Evolutionary conservation across 2,888 invertebrate genomes (phyloP).

Genomic region (Neocrepidodera transversa): DNA sequence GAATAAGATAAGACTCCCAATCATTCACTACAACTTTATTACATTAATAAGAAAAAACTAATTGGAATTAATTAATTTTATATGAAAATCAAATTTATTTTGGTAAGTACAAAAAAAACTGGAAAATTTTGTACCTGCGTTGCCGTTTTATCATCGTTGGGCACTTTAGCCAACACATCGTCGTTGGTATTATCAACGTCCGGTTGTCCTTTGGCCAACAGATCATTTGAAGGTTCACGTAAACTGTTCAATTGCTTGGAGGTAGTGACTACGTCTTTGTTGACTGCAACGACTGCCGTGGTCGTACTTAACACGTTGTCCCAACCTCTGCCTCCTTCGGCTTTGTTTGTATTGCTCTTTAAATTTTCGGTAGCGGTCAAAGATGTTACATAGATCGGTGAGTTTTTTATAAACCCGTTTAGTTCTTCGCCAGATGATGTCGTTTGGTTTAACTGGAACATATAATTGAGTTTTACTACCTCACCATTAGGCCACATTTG

Average conservation of each 20-base stretch:
- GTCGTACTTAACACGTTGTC: conserved; percentile 58
- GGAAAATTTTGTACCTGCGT: conserved; percentile 31
- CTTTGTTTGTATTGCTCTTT: conserved; percentile 64
- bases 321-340: conserved; percentile 50
- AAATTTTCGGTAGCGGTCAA: conserved; percentile 66
- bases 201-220: conserved; percentile 45
- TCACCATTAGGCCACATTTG: too few relatives aligned
- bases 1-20: too few relatives aligned
- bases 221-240: conserved; percentile 39
- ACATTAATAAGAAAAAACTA: too few relatives aligned
- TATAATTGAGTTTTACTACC: too few relatives aligned
- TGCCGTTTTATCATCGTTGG: conserved; percentile 51
- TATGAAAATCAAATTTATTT: too few relatives aligned
- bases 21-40: too few relatives aligned
- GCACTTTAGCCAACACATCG: conserved; percentile 40
- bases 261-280: conserved; percentile 57
- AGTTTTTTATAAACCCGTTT: conserved; percentile 83
- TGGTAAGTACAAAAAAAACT: too few relatives aligned
- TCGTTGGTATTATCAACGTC: conserved; percentile 38
- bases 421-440: conserved; percentile 67
- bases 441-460: conserved; percentile 70
- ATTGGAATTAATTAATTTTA: too few relatives aligned
- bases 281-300: conserved; percentile 51
- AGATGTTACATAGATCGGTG: conserved; percentile 84
- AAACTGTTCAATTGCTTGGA: conserved; percentile 44